phyloP scores from a whole-genome alignment of 2,797 vertebrate genomes.

The Myotis findleyi region DNA sequence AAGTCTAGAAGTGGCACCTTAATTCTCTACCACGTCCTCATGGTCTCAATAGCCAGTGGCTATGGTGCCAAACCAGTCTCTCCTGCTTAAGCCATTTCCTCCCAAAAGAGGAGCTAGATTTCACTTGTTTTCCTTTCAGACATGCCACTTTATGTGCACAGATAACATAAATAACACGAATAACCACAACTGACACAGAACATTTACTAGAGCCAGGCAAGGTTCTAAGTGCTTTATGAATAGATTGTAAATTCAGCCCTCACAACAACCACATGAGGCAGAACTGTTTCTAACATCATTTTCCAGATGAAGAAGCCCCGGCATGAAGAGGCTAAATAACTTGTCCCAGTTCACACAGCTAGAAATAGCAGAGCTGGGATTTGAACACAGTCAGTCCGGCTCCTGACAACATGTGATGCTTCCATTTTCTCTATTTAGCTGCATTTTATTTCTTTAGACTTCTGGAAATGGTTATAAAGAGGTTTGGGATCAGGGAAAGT shows the following conservation, averaged over 20 bases:
- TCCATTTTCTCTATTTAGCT: neutral
- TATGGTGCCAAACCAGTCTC: neutral
- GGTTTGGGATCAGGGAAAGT: neutral
- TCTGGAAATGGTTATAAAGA: neutral
- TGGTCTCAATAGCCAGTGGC: neutral
- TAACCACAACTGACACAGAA: neutral
- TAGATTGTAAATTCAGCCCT: neutral
- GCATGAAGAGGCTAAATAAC: neutral
- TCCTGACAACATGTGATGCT: neutral
- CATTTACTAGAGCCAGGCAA: neutral
- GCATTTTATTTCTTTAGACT: conserved; percentile 31
- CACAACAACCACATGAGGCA: neutral
- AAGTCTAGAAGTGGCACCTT: neutral
- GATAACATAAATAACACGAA: neutral
- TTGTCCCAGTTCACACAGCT: neutral
- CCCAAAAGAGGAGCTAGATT: neutral
- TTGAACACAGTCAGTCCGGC: neutral
- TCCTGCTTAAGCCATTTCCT: neutral
- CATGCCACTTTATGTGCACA: neutral
- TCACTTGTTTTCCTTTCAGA: neutral
- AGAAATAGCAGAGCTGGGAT: neutral
- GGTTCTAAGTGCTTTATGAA: neutral
- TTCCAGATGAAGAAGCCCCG: neutral
- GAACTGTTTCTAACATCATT: neutral
- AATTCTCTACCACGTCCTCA: neutral